These are phyloP conservation scores for Holocentrus rufus DNA, from an alignment of 2,797 vertebrate genomes.

Conservation along the genomic window DNA sequence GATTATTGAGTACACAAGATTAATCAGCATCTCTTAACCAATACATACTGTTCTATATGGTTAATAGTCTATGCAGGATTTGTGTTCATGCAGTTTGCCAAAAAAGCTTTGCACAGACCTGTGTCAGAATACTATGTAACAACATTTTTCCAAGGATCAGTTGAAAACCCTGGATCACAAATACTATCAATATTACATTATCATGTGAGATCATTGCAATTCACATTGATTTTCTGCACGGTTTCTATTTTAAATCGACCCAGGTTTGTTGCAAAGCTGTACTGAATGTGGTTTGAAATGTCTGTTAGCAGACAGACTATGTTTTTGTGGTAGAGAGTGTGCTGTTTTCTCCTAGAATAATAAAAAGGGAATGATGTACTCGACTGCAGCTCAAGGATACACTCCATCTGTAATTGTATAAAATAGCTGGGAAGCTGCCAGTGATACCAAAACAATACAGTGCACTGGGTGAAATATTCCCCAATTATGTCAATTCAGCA, in stretches of 20 bases:
- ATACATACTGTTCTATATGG: background rate
- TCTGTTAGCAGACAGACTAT: background rate
- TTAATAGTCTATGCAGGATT: background rate
- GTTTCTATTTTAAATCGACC: background rate
- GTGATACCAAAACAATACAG: slow-evolving; percentile 7
- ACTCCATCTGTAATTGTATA: slow-evolving; percentile 11
- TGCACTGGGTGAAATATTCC: slow-evolving; percentile 6
- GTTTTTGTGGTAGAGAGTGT: background rate
- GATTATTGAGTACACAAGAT: background rate
- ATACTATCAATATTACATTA: too few relatives aligned
- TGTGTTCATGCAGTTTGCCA: slow-evolving; percentile 15
- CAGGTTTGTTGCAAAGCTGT: too few relatives aligned
- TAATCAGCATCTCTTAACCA: background rate
- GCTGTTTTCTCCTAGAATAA: background rate
- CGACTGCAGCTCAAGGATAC: background rate
- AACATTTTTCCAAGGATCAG: background rate
- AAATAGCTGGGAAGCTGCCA: background rate
- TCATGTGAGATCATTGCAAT: too few relatives aligned
- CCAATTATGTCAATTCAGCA: background rate
- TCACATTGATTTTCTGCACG: background rate
- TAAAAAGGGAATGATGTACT: slow-evolving; percentile 6
- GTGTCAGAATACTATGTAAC: background rate
- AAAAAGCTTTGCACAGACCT: background rate
- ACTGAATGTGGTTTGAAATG: too few relatives aligned
- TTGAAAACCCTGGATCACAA: background rate